These are phyloP conservation scores for Notiomystis cincta DNA, from an alignment of 2,113 vertebrate species.

Conservation along the genomic window DNA sequence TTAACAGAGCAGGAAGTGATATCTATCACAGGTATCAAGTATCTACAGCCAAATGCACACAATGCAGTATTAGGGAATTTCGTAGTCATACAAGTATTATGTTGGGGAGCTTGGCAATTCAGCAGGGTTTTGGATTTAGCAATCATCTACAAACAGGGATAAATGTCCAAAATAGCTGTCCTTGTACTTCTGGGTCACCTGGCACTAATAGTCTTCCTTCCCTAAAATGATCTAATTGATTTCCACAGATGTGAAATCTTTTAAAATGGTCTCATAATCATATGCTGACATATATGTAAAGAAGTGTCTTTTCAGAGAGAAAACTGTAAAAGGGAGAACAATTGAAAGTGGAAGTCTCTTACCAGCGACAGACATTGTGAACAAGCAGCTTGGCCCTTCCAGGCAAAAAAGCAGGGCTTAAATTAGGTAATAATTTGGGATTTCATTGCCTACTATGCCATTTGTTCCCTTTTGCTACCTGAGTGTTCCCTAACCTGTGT, in stretches of 20 bases:
- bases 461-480: neutral
- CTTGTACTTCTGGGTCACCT: neutral
- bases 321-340: neutral
- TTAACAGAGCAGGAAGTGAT: neutral
- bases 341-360: neutral
- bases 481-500: neutral
- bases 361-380: neutral
- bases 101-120: neutral
- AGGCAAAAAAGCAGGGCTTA: neutral
- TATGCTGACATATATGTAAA: neutral
- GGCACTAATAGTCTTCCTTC: neutral
- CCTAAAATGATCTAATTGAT: neutral
- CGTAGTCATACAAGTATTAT: fast-evolving
- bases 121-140: neutral
- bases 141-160: neutral
- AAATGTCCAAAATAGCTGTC: neutral
- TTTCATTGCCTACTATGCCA: neutral
- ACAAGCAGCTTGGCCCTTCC: neutral
- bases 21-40: neutral
- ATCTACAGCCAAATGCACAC: neutral
- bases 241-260: neutral
- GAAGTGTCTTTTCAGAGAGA: neutral
- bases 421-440: neutral
- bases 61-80: neutral
- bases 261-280: neutral